Evolutionary conservation across 1,140 invertebrate genomes (phyloP).

Genomic region (Drosophila kurseongensis): DNA sequence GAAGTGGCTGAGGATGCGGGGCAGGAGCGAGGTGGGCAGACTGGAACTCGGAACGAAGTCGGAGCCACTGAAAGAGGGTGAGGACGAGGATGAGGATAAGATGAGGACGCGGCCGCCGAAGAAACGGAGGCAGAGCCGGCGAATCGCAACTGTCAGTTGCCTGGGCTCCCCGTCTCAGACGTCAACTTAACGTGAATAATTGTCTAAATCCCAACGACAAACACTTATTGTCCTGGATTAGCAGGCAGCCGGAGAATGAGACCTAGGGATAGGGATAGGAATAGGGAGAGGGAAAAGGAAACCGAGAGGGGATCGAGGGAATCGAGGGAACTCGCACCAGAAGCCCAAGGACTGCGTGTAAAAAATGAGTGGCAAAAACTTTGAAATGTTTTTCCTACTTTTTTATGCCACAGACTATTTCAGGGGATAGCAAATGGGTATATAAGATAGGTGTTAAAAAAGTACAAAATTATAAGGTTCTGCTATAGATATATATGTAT

Average conservation of each 20-base stretch:
- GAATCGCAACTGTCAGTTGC: conserved; percentile 66
- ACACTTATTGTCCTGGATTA: conserved; percentile 83
- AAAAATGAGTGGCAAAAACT: conserved; percentile 76
- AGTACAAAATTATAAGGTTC: background rate
- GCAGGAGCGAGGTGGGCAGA: background rate
- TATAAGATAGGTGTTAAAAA: conserved; percentile 10
- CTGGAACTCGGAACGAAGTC: conserved; percentile 10
- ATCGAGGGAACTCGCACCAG: conserved; percentile 21
- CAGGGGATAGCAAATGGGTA: conserved; percentile 9
- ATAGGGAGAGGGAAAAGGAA: background rate
- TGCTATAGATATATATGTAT: too few species aligned
- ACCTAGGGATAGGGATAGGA: conserved; percentile 2
- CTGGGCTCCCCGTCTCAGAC: conserved; percentile 74
- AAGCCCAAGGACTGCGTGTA: conserved; percentile 62
- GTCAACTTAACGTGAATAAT: conserved; percentile 83
- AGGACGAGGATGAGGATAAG: background rate
- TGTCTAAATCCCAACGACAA: conserved; percentile 83
- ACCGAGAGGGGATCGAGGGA: background rate
- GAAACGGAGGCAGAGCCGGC: conserved; percentile 46
- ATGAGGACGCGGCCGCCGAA: background rate
- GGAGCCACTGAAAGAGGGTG: conserved; percentile 5
- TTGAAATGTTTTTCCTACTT: conserved; percentile 47
- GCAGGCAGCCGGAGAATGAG: conserved; percentile 62
- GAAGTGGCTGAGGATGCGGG: background rate
- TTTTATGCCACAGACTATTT: conserved; percentile 10